Conservation (phyloP, 2,888 invertebrate species). For the Cetonia aurata region DNA sequence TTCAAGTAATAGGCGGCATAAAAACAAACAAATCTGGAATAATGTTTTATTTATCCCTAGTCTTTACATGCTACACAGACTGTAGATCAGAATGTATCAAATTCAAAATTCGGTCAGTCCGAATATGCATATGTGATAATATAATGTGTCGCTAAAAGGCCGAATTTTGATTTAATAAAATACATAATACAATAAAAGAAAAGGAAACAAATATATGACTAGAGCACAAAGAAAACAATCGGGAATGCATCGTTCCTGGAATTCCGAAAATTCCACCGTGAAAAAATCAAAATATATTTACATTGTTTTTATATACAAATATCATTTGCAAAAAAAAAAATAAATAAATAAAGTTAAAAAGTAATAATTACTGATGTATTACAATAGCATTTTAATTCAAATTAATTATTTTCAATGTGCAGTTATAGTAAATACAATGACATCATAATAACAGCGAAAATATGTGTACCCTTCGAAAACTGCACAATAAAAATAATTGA, state of each 20-base stretch:
- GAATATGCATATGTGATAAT: conserved; percentile 21
- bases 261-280: conserved; percentile 49
- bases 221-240: conserved; percentile 62
- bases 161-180: conserved; percentile 40
- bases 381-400: conserved; percentile 25
- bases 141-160: conserved; percentile 23
- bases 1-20: neutral
- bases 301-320: conserved; percentile 52
- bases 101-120: conserved; percentile 43
- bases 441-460: conserved; percentile 33
- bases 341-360: conserved; percentile 45
- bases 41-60: conserved; percentile 61
- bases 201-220: conserved; percentile 58
- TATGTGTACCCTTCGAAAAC: conserved; percentile 28
- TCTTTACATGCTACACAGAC: conserved; percentile 64
- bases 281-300: conserved; percentile 53
- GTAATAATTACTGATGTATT: conserved; percentile 19
- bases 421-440: conserved; percentile 23
- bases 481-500: conserved; percentile 39
- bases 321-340: conserved; percentile 41
- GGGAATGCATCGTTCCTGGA: conserved; percentile 63
- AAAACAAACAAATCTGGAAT: conserved; percentile 47
- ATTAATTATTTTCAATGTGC: conserved; percentile 29
- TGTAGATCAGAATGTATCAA: conserved; percentile 60
- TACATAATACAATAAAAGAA: conserved; percentile 29